phyloP scores from a whole-genome alignment of 2,888 invertebrate genomes.

The Eupsilia transversa region DNA sequence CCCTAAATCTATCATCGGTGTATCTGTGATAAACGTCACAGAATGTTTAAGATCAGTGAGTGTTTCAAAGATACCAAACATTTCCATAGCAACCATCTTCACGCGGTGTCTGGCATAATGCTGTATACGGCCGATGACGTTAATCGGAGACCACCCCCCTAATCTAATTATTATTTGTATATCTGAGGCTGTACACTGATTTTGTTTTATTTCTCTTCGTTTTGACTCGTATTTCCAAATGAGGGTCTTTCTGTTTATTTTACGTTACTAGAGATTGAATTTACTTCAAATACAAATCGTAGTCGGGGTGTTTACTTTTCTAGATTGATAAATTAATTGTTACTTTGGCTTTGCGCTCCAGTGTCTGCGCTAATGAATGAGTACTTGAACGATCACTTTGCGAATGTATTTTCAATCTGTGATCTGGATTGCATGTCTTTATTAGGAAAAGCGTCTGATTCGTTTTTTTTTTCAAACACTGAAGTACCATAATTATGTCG shows the following conservation, averaged over 20 bases:
- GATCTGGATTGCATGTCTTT: background rate
- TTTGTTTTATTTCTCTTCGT: slow-evolving; percentile 13
- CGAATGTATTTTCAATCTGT: background rate
- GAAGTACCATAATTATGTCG: too few relatives aligned
- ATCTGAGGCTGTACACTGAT: background rate
- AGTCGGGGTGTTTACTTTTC: slow-evolving; percentile 49
- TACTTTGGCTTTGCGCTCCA: slow-evolving; percentile 50
- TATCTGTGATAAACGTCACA: too few relatives aligned
- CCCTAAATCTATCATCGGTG: too few relatives aligned
- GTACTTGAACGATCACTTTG: slow-evolving; percentile 39
- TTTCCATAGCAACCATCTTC: background rate
- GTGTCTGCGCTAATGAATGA: slow-evolving; percentile 53
- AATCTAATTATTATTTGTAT: background rate
- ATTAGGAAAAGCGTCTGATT: background rate
- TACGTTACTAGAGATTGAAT: slow-evolving; percentile 26
- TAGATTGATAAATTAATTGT: slow-evolving; percentile 62
- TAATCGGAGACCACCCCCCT: background rate
- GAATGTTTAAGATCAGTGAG: too few relatives aligned
- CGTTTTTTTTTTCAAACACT: too few relatives aligned
- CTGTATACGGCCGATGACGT: background rate
- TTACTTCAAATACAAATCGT: slow-evolving; percentile 57
- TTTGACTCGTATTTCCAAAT: slow-evolving; percentile 20
- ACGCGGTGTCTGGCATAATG: too few relatives aligned
- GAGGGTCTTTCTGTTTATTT: slow-evolving; percentile 16
- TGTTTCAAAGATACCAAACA: background rate